phyloP scores from a whole-genome alignment of 2,888 invertebrate species.

The Spialia ferax region DNA sequence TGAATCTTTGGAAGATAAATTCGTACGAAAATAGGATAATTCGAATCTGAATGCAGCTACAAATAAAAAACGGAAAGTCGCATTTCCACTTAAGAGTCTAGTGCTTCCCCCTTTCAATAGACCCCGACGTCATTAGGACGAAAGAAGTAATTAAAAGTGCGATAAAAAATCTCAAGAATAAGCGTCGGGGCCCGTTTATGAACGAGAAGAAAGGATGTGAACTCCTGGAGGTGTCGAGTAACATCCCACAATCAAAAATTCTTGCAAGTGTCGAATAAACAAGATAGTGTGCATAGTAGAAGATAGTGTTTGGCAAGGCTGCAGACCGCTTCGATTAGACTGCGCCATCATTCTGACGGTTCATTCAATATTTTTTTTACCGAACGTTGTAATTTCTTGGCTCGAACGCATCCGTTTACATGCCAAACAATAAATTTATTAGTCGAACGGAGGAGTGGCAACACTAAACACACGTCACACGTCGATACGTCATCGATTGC shows the following conservation, averaged over 20 bases:
- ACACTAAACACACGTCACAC: conserved; percentile 77
- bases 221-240: conserved; percentile 52
- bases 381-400: conserved; percentile 86
- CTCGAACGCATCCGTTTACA: conserved; percentile 86
- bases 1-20: background rate
- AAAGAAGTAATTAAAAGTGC: conserved; percentile 80
- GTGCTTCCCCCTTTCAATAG: conserved; percentile 73
- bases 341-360: conserved; percentile 80
- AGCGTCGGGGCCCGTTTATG: conserved; percentile 47
- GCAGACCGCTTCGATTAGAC: conserved; percentile 75
- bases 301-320: conserved; percentile 77
- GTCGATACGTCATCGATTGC: conserved; percentile 74
- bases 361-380: conserved; percentile 85
- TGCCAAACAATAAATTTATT: conserved; percentile 87
- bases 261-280: conserved; percentile 76
- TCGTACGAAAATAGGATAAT: conserved; percentile 53
- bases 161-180: conserved; percentile 69
- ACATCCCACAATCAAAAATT: conserved; percentile 63
- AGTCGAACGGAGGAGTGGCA: conserved; percentile 84
- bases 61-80: conserved; percentile 71
- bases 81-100: conserved; percentile 71
- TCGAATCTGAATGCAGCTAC: conserved; percentile 45
- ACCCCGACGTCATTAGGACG: conserved; percentile 73
- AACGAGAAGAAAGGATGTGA: conserved; percentile 31
- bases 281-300: conserved; percentile 69